These are phyloP conservation scores for Pyrocephalus nanus DNA, from an alignment of 2,797 vertebrate species.

Conservation along the genomic window DNA sequence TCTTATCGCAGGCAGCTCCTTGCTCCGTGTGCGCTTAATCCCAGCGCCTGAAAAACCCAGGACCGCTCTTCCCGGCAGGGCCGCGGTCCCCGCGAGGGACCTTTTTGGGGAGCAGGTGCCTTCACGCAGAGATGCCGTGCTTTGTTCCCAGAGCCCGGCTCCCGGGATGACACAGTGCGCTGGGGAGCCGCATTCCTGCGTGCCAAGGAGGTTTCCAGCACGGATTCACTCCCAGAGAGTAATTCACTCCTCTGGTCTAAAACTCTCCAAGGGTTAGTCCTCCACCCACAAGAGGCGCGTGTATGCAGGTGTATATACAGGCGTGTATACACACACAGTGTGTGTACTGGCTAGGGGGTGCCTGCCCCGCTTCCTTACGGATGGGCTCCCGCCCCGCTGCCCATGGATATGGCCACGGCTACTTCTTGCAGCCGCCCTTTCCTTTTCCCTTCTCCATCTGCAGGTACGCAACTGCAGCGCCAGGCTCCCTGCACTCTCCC, in stretches of 20 bases:
- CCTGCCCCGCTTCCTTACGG: background rate
- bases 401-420: background rate
- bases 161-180: fast-evolving
- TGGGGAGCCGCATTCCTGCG: background rate
- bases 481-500: too few species aligned
- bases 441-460: background rate
- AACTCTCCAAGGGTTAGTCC: background rate
- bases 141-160: background rate
- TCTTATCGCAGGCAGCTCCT: background rate
- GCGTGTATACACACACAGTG: too few species aligned
- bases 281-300: fast-evolving
- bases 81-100: fast-evolving
- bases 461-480: too few species aligned
- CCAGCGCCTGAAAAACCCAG: background rate
- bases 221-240: background rate
- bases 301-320: too few species aligned
- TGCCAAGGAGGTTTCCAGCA: background rate
- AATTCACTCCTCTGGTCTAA: fast-evolving
- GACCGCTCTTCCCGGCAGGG: fast-evolving
- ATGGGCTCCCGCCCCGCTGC: background rate
- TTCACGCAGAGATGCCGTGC: fast-evolving
- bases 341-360: fast-evolving
- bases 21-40: background rate
- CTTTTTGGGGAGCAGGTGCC: background rate
- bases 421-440: background rate